These are phyloP conservation scores for Battus philenor DNA, from an alignment of 1,140 invertebrate species.

Conservation along the genomic window DNA sequence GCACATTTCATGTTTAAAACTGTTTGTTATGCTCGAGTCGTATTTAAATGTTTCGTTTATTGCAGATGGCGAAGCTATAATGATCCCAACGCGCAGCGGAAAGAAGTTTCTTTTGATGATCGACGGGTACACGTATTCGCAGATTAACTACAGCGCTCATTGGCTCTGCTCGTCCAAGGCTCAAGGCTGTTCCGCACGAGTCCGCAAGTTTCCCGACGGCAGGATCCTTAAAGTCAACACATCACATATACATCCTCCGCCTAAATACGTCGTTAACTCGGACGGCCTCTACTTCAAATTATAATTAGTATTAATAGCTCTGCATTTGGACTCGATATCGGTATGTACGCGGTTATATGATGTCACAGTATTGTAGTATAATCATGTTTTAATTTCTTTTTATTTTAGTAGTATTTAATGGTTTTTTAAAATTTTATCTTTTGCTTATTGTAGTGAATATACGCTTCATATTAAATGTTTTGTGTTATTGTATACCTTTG, in stretches of 20 bases:
- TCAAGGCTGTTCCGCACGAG: conserved; percentile 28
- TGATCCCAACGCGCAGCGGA: conserved; percentile 42
- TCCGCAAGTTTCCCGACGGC: conserved; percentile 21
- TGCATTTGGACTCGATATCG: too few species aligned
- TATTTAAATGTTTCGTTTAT: conserved; percentile 9
- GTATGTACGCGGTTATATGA: too few species aligned
- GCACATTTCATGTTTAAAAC: too few species aligned
- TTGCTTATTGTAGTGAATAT: too few species aligned
- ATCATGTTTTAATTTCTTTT: too few species aligned
- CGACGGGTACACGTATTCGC: conserved; percentile 45
- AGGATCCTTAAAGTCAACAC: conserved; percentile 19
- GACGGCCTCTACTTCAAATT: conserved; percentile 28
- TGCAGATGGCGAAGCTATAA: conserved; percentile 25
- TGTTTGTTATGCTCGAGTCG: too few species aligned
- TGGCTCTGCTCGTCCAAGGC: conserved; percentile 47
- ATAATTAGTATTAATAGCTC: conserved; percentile 10
- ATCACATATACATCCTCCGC: conserved; percentile 28
- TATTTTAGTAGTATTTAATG: too few species aligned
- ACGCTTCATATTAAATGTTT: background rate
- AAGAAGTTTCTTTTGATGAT: conserved; percentile 50
- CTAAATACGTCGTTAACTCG: conserved; percentile 21
- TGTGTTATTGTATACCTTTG: too few species aligned
- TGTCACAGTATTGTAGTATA: too few species aligned
- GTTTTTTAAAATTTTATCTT: too few species aligned
- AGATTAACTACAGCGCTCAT: conserved; percentile 34